Base-by-base conservation (phyloP, 2,113 vertebrate genomes). In the Aegypius monachus region DNA sequence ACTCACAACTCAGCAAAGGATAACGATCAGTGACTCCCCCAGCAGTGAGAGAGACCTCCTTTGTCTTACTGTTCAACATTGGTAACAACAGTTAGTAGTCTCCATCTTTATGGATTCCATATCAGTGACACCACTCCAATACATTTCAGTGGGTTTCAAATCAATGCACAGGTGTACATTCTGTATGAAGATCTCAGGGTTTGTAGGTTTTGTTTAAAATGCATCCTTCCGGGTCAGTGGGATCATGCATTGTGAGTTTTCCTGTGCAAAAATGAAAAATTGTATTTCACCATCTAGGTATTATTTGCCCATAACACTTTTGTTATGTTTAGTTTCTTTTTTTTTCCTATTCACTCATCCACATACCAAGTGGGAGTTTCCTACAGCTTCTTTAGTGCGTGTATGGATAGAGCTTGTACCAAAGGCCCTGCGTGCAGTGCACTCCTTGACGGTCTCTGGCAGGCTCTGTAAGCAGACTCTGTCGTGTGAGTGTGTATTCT, bases 401-500 rank as follows among this genome's bases (percentile, higher is more conserved):
- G 18, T 40, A 3, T 17, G 32, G 32, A 19, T 5, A 34, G 56
- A 61, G 25, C 18, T 91, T 16, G n/a, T 79, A 16, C 11, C 3
- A 1, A 40, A 71, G 42, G 22, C 21, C 4, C 3, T 61, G 10
- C 5, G 4, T n/a, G 38, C 15, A 2, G 36, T 75, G 32, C 16
- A 1, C 7, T 71, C 42, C 47, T 17, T 32, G 32, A 1, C 0
- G 3, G 40, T 22, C 42, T 32, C 38, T 29, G n/a, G 13, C 29
- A 45, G 59, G 23, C 63, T 56, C 65, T 18, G 27, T 10, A 8
- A 74, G 4, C 62, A 53, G 23, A 25, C 42, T 53, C 13, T 61
- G 8, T 22, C 6, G 0, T 36, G 58, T 13, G 9, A 20, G 45
- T 6, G 25, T n/a, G 29, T 45, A 14, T 66, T 53, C 38, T 36